phyloP scores from a whole-genome alignment of 2,113 vertebrate genomes.

The Prunella fulvescens region DNA sequence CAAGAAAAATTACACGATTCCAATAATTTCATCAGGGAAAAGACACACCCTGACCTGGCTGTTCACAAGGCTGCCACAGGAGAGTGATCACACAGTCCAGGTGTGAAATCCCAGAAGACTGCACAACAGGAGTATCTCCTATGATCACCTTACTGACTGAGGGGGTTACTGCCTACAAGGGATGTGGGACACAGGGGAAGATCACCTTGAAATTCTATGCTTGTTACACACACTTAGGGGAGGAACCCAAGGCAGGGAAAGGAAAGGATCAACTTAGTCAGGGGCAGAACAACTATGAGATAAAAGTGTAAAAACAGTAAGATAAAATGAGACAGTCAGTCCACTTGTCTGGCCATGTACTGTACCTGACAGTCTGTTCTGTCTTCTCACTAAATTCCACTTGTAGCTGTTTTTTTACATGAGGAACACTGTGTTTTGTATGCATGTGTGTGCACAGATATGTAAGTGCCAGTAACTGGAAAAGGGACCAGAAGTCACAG shows the following conservation, averaged over 20 bases:
- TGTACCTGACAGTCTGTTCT: not conserved
- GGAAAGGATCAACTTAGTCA: not conserved
- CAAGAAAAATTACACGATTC: not conserved
- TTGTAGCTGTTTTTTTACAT: not conserved
- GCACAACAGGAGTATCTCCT: not conserved
- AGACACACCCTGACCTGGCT: not conserved
- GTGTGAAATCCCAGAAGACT: not conserved
- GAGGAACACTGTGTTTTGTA: not conserved
- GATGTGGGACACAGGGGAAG: not conserved
- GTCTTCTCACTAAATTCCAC: not conserved
- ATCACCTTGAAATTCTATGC: not conserved
- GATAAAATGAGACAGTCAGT: not conserved
- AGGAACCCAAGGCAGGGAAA: not conserved
- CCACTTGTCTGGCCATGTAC: not conserved
- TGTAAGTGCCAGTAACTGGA: not conserved
- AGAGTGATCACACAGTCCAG: not conserved
- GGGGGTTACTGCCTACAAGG: not conserved
- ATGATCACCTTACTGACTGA: not conserved
- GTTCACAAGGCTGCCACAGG: not conserved
- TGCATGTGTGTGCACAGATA: rapidly evolving
- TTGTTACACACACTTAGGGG: not conserved
- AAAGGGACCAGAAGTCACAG: not conserved
- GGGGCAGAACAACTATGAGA: not conserved
- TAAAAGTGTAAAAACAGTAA: not conserved
- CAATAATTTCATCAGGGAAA: not conserved